Percentiles rank a stretch among this genome's conserved stretches.
Evolutionary conservation across 2,888 invertebrate species (phyloP).

Genomic region (Eupithecia dodoneata): DNA sequence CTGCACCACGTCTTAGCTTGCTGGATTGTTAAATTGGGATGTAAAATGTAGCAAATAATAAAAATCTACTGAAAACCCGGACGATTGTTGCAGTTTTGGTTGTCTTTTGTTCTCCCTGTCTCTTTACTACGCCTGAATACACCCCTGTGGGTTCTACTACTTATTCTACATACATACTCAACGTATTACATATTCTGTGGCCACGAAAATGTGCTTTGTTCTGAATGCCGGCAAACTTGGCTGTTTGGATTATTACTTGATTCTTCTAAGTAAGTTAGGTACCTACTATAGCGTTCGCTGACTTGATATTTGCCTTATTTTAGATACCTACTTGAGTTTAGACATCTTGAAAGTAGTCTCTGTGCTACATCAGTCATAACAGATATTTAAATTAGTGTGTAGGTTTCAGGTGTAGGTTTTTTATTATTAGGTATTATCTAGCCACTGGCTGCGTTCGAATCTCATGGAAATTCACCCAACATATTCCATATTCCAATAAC

Average conservation of each 20-base stretch:
- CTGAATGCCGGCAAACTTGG: constrained; percentile 24
- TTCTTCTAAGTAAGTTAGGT: constrained; percentile 2
- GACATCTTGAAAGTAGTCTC: neutral
- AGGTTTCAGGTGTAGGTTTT: too few relatives aligned
- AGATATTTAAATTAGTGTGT: neutral
- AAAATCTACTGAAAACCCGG: too few relatives aligned
- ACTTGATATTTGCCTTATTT: neutral
- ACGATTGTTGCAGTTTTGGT: neutral
- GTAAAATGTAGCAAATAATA: too few relatives aligned
- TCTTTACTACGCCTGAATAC: constrained; percentile 11
- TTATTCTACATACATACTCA: constrained; percentile 21
- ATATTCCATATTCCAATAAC: neutral
- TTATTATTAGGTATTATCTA: neutral
- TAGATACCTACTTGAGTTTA: neutral
- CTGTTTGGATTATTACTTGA: constrained; percentile 24
- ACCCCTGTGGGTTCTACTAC: constrained; percentile 16
- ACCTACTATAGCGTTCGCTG: neutral
- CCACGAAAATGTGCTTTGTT: constrained; percentile 28
- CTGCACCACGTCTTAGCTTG: too few relatives aligned
- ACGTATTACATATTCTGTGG: constrained; percentile 21
- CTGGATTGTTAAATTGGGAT: too few relatives aligned
- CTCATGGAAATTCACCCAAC: neutral
- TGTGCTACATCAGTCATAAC: neutral
- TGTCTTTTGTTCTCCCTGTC: neutral
- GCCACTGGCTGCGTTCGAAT: neutral